Evolutionary conservation across 2,113 vertebrate species (phyloP).

Genomic region (Pelmatolapia mariae): DNA sequence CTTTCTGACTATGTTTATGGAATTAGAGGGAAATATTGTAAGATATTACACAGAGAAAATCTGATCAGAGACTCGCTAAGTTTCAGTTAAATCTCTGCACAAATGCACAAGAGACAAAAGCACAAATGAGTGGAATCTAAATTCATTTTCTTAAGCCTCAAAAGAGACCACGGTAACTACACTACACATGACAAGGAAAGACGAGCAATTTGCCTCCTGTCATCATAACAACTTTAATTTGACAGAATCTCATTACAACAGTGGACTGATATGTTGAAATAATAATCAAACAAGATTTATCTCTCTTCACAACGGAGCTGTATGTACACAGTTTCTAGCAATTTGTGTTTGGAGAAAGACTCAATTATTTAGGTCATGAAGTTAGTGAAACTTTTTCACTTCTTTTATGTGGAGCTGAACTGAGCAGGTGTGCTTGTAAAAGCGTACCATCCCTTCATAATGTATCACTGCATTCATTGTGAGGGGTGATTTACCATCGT

Average conservation of each 20-base stretch:
- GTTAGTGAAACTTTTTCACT: neutral
- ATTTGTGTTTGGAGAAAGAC: neutral
- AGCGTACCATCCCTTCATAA: neutral
- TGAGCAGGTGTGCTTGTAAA: neutral
- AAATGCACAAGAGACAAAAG: neutral
- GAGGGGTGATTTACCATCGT: neutral
- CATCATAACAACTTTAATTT: neutral
- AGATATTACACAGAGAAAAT: neutral
- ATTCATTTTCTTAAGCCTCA: neutral
- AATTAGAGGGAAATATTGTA: neutral
- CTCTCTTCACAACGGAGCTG: neutral
- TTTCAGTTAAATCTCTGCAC: neutral
- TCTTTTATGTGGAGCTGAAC: neutral
- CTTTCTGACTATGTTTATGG: neutral
- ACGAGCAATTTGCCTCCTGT: neutral
- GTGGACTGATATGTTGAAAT: neutral
- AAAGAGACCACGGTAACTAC: neutral
- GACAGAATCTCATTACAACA: conserved; percentile 12
- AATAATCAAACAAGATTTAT: neutral
- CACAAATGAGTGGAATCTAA: conserved; percentile 21
- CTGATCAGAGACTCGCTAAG: neutral
- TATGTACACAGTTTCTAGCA: neutral
- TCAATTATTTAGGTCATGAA: conserved; percentile 11
- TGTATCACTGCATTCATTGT: neutral
- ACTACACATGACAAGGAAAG: neutral